phyloP scores from a whole-genome alignment of 2,888 invertebrate genomes.

The Rotaria sp. region DNA sequence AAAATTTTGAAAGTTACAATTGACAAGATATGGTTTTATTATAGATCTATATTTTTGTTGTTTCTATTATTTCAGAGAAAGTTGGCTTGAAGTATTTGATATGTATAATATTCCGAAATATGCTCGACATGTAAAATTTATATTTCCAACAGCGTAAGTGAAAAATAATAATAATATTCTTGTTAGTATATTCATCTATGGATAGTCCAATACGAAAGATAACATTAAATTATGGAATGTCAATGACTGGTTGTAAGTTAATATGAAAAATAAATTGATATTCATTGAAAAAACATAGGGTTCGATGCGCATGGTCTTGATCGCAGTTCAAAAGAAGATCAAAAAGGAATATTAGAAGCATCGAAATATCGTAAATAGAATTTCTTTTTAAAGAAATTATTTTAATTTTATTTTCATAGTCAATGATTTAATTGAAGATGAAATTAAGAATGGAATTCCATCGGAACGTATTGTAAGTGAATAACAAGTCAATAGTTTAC shows the following conservation, averaged over 20 bases:
- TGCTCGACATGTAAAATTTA: constrained; percentile 35
- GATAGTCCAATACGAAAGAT: constrained; percentile 30
- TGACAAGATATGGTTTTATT: neutral
- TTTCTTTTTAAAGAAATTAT: neutral
- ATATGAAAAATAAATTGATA: neutral
- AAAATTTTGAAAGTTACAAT: too few species aligned
- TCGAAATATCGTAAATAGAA: constrained; percentile 24
- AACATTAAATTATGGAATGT: constrained; percentile 38
- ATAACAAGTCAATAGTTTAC: neutral
- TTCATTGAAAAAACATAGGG: neutral
- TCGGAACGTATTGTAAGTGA: constrained; percentile 64
- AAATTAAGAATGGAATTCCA: constrained; percentile 73
- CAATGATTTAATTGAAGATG: constrained; percentile 70
- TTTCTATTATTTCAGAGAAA: neutral
- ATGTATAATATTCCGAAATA: neutral
- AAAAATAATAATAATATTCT: neutral
- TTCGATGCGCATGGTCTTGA: constrained; percentile 39
- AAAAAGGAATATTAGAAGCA: constrained; percentile 36
- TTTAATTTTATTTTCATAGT: constrained; percentile 49
- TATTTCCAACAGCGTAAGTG: constrained; percentile 38
- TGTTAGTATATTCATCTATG: neutral
- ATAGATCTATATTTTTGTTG: neutral
- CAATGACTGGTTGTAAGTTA: constrained; percentile 38
- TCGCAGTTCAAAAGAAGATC: constrained; percentile 38
- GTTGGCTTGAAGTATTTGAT: constrained; percentile 34